Conservation (phyloP, 1,140 invertebrate species). For the Ips typographus region DNA sequence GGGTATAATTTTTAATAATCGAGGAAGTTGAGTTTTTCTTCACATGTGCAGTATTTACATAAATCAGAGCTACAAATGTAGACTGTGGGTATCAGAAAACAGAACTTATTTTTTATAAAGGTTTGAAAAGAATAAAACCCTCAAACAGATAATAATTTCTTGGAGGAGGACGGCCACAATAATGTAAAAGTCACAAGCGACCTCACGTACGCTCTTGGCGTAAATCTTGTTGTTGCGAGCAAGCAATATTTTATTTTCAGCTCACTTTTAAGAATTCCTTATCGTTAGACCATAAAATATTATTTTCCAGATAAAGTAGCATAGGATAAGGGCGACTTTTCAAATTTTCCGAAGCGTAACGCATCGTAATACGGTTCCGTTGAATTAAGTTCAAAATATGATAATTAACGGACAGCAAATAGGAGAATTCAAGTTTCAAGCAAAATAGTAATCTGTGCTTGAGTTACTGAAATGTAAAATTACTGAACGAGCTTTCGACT, state of each 20-base stretch:
- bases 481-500: too few relatives aligned
- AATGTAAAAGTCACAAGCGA: constrained; percentile 24
- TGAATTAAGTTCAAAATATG: too few relatives aligned
- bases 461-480: too few relatives aligned
- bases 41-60: neutral
- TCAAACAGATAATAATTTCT: constrained; percentile 18
- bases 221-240: constrained; percentile 15
- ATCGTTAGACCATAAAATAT: neutral
- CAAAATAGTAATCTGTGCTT: too few relatives aligned
- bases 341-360: too few relatives aligned
- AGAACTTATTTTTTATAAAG: neutral
- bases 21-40: neutral
- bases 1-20: neutral
- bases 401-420: too few relatives aligned
- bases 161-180: constrained; percentile 8
- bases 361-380: too few relatives aligned
- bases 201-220: constrained; percentile 14
- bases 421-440: too few relatives aligned
- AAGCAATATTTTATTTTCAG: constrained; percentile 19
- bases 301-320: neutral
- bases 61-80: neutral
- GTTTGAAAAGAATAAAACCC: constrained; percentile 13
- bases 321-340: too few relatives aligned
- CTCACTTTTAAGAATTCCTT: constrained; percentile 14
- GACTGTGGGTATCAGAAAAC: neutral